phyloP scores from a whole-genome alignment of 2,113 vertebrate genomes.

The Thunnus thynnus region DNA sequence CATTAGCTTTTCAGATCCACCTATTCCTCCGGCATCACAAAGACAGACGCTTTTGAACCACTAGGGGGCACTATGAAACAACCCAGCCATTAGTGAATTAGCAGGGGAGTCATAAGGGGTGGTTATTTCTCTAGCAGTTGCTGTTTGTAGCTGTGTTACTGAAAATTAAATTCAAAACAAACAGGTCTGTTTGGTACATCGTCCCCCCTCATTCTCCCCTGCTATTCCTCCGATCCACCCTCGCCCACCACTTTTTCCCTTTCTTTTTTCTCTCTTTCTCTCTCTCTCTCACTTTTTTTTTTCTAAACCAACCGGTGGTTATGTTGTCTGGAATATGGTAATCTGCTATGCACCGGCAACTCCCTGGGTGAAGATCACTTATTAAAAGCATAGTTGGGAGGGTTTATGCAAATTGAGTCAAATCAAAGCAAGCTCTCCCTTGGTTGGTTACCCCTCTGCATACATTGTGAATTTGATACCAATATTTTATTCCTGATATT shows the following conservation, averaged over 20 bases:
- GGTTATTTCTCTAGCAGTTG: constrained; percentile 60
- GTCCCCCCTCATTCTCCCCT: constrained; percentile 28
- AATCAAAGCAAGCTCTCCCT: constrained; percentile 82
- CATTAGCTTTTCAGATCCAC: constrained; percentile 35
- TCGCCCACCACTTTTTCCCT: constrained; percentile 42
- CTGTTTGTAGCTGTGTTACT: constrained; percentile 66
- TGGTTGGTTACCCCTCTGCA: constrained; percentile 77
- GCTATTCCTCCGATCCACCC: constrained; percentile 61
- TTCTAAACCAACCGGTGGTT: constrained; percentile 70
- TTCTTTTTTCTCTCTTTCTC: constrained; percentile 1
- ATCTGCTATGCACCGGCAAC: constrained; percentile 79
- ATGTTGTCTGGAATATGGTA: constrained; percentile 83
- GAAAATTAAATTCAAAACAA: constrained; percentile 75
- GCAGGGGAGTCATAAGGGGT: constrained; percentile 59
- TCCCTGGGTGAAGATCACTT: constrained; percentile 85
- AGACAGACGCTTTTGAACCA: constrained; percentile 48
- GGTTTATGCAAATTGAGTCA: constrained; percentile 83
- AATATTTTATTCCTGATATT: constrained; percentile 70
- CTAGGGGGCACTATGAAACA: constrained; percentile 82
- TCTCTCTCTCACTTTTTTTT: constrained; percentile 14
- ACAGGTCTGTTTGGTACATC: constrained; percentile 66
- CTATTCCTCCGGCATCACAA: constrained; percentile 8
- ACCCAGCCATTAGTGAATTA: constrained; percentile 76
- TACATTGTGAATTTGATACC: constrained; percentile 71
- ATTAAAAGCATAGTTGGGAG: constrained; percentile 86